Evolutionary conservation across 2,888 invertebrate species (phyloP), one percentile per base, ranked within the genome.

Genomic region (Aphidius colemani): DNA sequence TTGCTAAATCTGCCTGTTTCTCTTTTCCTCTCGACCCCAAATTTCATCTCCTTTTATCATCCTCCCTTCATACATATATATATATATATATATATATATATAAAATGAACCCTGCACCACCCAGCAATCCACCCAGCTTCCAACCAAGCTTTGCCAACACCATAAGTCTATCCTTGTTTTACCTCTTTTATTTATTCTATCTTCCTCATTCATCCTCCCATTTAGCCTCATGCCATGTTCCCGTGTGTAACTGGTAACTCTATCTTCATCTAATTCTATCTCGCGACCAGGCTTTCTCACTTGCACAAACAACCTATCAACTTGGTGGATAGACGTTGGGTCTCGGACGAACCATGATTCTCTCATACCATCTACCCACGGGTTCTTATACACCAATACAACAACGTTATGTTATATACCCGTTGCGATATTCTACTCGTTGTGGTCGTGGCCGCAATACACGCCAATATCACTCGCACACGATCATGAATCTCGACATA

Each of bases 351-450:
- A 57, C 57, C 56, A 44, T 72, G 71, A 74, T 79, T 80, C 80
- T 76, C 80, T 78, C 80, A 79, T 80, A 78, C 81, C 79, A 80
- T 78, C 79, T 76, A 77, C 74, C 78, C 77, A 76, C 75, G 78
- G 5, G 79, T 79, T 78, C 79, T 78, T 79, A 30, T 30, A 80
- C 81, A 80, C 80, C 78, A 80, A 81, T 80, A 77, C 75, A 75
- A 61, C 76, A 30, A 30, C 30, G 30, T 30, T 30, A 30, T 30
- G 3, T 30, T 30, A 30, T 30, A 30, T 30, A 30, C 74, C 74
- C 75, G 76, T 73, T 73, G 73, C 75, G 73, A 73, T 74, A 30
- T 30, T 30, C 30, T 30, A 30, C 75, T 72, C 71, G 69, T 66
- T 77, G 76, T 78, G 75, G 74, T 76, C 75, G 76, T 74, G 75